Evolutionary conservation across 2,113 vertebrate species (phyloP), one percentile per base, ranked within the genome.

Genomic region (Microtus montanus): DNA sequence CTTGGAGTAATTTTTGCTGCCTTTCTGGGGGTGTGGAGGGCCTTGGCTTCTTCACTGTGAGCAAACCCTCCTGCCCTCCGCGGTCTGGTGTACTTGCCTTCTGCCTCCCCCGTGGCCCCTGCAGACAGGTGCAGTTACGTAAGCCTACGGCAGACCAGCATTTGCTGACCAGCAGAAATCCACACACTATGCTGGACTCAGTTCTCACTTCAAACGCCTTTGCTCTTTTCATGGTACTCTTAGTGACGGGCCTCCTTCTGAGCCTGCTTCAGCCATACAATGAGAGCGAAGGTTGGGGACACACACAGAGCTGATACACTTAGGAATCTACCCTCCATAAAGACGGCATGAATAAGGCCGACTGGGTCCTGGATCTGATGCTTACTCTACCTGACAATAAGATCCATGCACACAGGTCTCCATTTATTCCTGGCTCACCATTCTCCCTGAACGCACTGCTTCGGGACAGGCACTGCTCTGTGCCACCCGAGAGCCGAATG

Each of bases 161-260:
- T 26, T 1, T 17, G 61, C 54, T 70, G 26, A 0, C 0, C n/a
- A 14, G 1, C 1, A 0, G 26, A 58, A 52, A 19, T 12, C 13
- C 2, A 1, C 0, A 4, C 0, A 38, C 33, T 0, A 0, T 9
- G 24, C 63, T 24, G 52, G 30, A 28, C 20, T 38, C 13, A 33
- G 49, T 33, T 84, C 87, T 95, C 15, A 74, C 11, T 47, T n/a
- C 28, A 4, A 20, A 52, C 11, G 26, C 90, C 61, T 44, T 3
- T 12, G 52, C n/a, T 26, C 30, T 44, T 35, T 13, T 78, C 74
- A 26, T 5, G 17, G 30, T 54, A 12, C 44, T 86, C 14, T 30
- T 68, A 44, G 20, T 0, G 83, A 49, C 52, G 33, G 22, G n/a
- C 2, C 9, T 41, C 15, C 41, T 38, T 83, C 22, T 44, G n/a